A percentile compares a stretch with the other conserved stretches of the same genome.
Conservation (phyloP, 2,113 vertebrate species). For the Laterallus jamaicensis region DNA sequence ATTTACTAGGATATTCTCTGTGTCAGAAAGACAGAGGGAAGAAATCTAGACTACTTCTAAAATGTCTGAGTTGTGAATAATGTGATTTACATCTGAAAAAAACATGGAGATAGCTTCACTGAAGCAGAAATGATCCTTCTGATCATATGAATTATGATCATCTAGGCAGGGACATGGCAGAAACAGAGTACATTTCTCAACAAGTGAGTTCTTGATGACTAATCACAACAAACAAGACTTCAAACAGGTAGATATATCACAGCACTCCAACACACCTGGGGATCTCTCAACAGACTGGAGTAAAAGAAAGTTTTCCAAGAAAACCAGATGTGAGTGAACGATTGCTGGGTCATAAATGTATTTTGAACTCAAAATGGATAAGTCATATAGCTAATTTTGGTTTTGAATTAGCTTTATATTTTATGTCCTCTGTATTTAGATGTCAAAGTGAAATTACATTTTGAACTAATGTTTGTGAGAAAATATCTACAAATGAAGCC, state of each 20-base stretch:
- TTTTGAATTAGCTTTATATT: background rate
- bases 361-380: background rate
- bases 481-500: background rate
- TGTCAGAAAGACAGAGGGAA: background rate
- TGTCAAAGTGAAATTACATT: background rate
- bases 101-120: background rate
- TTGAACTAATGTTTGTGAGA: background rate
- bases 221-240: background rate
- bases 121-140: constrained; percentile 1
- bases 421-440: background rate
- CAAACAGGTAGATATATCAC: background rate
- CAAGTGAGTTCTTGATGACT: background rate
- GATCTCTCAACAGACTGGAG: background rate
- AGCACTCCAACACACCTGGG: background rate
- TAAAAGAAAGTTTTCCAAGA: background rate
- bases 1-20: background rate
- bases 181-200: background rate
- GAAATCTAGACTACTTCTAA: background rate
- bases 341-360: background rate
- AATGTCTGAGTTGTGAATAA: background rate
- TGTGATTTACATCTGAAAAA: background rate
- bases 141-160: background rate
- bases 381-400: background rate
- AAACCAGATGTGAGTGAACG: background rate
- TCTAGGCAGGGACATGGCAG: background rate